Evolutionary conservation across 1,140 invertebrate genomes (phyloP), one percentile per base, ranked within the genome.

Genomic region (Tetragonula clypearis): DNA sequence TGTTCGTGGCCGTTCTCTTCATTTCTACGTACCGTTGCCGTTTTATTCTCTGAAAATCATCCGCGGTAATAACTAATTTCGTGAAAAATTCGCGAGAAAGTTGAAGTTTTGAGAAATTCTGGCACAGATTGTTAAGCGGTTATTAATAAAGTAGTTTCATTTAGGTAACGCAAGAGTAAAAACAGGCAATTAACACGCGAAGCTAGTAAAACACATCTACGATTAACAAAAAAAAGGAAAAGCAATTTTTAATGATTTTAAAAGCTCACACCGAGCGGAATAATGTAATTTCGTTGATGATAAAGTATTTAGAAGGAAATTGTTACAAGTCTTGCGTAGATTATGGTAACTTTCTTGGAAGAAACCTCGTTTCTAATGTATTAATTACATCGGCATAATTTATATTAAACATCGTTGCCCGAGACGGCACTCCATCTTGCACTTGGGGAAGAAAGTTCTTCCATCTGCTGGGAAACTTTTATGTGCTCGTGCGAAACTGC

Each of bases 321-420:
- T 53, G n/a, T 66, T 30, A 0, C n/a, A 17, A 35, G 0, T 30
- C 66, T 41, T 71, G 35, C 41, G 41, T 35, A 49, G 41, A 23
- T 11, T 53, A 26, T 3, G n/a, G n/a, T 56, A 55, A 55, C 49
- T 74, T 74, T 1, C 4, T 74, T 56, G 12, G 17, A 19, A 26
- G n/a, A 56, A 74, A 9, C 0, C 4, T 74, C 17, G 17, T 74
- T 19, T 55, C 72, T 53, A 74, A 55, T 30, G 9, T 55, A 74
- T 55, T 74, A 74, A 75, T 75, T 56, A 56, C 5, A 35, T 30
- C 53, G 15, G 12, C 19, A 14, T 75, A 58, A 75, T 75, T 75
- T 21, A n/a, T 21, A 14, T 15, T 23, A 56, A 30, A 58, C 26
- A 14, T 58, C 19, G 17, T 75, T 35, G 19, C 12, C 2, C 2